These are phyloP conservation scores for Paedocypris sp. DNA, from an alignment of 2,113 vertebrate species.

Conservation along the genomic window DNA sequence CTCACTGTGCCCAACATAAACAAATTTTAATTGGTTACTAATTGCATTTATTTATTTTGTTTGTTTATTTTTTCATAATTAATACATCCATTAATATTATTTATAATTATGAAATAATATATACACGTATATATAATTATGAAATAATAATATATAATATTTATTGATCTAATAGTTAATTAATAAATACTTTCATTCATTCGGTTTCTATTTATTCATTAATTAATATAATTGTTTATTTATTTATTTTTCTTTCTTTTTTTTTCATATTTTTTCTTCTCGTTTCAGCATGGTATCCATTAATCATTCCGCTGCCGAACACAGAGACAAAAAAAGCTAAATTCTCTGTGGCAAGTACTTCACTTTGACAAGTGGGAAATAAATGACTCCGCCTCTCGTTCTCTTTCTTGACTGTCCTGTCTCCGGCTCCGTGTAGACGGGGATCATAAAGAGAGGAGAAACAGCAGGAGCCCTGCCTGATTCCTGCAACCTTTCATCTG, in stretches of 20 bases:
- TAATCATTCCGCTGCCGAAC: constrained; percentile 34
- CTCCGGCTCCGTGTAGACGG: background rate
- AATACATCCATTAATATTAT: too few species aligned
- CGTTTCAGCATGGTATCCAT: constrained; percentile 30
- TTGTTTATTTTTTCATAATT: too few species aligned
- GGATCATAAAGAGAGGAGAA: constrained; percentile 37
- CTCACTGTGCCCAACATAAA: too few species aligned
- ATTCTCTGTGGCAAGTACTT: constrained; percentile 16
- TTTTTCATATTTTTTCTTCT: background rate
- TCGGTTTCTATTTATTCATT: too few species aligned
- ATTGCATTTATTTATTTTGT: too few species aligned
- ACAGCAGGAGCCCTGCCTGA: constrained; percentile 20
- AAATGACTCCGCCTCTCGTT: constrained; percentile 26
- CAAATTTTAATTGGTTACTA: too few species aligned
- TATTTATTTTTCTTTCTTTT: background rate
- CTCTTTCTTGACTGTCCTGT: constrained; percentile 19
- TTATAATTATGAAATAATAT: too few species aligned
- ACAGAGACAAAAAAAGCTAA: constrained; percentile 20
- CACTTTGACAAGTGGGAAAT: constrained; percentile 27
- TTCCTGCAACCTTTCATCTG: constrained; percentile 5
- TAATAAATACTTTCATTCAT: too few species aligned
- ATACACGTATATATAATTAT: too few species aligned
- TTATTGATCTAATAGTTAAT: too few species aligned
- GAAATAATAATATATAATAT: too few species aligned
- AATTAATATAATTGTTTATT: background rate